Conservation (phyloP, 2,888 invertebrate genomes). For the Drepana falcataria region DNA sequence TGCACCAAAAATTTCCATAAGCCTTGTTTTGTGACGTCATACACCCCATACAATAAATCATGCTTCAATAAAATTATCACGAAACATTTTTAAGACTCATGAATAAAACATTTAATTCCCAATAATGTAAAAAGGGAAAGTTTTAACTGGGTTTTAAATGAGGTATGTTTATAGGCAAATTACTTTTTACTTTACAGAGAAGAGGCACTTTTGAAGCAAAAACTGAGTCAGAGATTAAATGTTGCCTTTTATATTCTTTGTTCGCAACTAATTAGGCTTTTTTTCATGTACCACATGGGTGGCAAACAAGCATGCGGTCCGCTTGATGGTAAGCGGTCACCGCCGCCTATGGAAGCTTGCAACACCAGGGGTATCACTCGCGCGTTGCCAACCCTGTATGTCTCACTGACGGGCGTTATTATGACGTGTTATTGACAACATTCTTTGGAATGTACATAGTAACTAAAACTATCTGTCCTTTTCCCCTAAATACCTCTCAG, state of each 20-base stretch:
- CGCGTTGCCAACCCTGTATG: too few relatives aligned
- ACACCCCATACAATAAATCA: constrained; percentile 51
- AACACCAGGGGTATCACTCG: too few relatives aligned
- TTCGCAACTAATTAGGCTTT: not conserved
- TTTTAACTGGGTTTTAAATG: constrained; percentile 25
- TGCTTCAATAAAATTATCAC: constrained; percentile 44
- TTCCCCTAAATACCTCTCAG: too few relatives aligned
- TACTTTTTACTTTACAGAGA: constrained; percentile 1
- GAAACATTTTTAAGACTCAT: constrained; percentile 49
- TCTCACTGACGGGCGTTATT: too few relatives aligned
- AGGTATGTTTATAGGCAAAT: constrained; percentile 1
- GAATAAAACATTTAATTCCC: constrained; percentile 71
- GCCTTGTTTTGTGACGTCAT: constrained; percentile 30
- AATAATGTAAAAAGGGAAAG: constrained; percentile 27
- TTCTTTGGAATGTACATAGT: too few relatives aligned
- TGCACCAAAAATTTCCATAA: constrained; percentile 32
- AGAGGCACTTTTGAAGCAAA: not conserved
- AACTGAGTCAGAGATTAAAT: not conserved
- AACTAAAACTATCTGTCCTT: too few relatives aligned
- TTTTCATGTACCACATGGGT: too few relatives aligned
- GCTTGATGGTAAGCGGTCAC: too few relatives aligned
- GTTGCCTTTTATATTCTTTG: not conserved
- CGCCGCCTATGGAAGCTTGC: too few relatives aligned
- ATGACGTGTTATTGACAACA: too few relatives aligned
- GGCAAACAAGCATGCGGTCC: too few relatives aligned